A percentile compares a stretch with the other conserved stretches of the same genome.
Conservation (phyloP, 2,888 invertebrate species). For the Lepas anatifera region DNA sequence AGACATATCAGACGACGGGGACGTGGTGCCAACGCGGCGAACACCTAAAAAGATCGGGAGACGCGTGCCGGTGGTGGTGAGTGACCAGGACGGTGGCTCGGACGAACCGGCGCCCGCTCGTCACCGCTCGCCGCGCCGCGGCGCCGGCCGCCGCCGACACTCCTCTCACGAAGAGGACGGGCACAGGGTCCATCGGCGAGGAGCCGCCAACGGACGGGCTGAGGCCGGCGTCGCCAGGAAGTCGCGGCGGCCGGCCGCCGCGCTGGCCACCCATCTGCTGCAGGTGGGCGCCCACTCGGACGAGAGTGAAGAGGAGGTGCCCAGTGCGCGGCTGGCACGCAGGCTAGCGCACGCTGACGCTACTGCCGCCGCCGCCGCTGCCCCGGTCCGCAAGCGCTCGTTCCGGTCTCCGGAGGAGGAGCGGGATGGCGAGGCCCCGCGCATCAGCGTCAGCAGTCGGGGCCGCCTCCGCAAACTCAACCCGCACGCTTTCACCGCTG, state of each 20-base stretch:
- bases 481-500: neutral
- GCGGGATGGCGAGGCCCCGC: neutral
- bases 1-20: slow-evolving; percentile 20
- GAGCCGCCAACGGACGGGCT: no score
- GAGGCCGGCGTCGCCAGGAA: neutral
- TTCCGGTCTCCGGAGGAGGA: no score
- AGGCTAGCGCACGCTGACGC: neutral
- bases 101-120: no score
- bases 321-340: neutral
- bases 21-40: slow-evolving; percentile 16
- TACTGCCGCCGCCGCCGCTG: neutral
- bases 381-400: no score
- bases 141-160: neutral
- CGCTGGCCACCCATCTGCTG: neutral
- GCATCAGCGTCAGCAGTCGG: slow-evolving; percentile 2
- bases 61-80: no score
- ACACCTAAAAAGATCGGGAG: no score
- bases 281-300: neutral
- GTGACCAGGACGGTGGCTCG: no score
- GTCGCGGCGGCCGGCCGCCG: slow-evolving; percentile 1
- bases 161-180: neutral
- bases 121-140: no score
- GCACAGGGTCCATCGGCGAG: no score
- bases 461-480: neutral
- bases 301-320: neutral